These are phyloP conservation scores for Gallinago solitaria DNA, from an alignment of 2,797 vertebrate genomes.

Conservation along the genomic window DNA sequence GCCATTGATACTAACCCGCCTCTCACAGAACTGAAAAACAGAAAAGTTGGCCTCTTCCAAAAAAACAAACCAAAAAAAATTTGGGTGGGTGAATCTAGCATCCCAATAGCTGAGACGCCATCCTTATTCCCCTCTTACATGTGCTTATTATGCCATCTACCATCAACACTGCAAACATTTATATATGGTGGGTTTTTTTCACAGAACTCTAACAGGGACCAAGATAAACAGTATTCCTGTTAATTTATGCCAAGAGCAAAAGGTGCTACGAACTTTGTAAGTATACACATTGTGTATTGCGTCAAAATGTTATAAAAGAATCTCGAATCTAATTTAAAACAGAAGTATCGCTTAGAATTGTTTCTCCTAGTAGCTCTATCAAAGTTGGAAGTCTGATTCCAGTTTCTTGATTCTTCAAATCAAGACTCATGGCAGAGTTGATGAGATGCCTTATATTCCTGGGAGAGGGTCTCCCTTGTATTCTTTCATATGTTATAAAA, in stretches of 20 bases:
- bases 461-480: not conserved
- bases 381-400: not conserved
- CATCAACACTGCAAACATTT: not conserved
- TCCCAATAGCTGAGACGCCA: not conserved
- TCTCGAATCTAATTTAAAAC: not conserved
- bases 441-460: not conserved
- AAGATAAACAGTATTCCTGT: conserved; percentile 88
- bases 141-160: not conserved
- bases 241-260: conserved; percentile 90
- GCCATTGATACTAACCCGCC: not conserved
- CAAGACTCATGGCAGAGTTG: not conserved
- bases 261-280: conserved; percentile 90
- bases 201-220: conserved; percentile 93
- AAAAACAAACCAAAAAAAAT: not conserved
- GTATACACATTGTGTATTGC: conserved; percentile 30
- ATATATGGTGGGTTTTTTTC: not conserved
- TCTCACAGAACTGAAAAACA: not conserved
- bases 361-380: not conserved
- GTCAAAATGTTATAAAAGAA: not conserved
- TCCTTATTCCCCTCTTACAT: not conserved
- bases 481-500: not conserved
- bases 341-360: not conserved
- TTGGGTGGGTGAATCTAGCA: not conserved
- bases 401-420: not conserved
- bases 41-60: not conserved